These are phyloP conservation scores for Loripinus fragilis DNA, from an alignment of 2,888 invertebrate species.

Conservation along the genomic window DNA sequence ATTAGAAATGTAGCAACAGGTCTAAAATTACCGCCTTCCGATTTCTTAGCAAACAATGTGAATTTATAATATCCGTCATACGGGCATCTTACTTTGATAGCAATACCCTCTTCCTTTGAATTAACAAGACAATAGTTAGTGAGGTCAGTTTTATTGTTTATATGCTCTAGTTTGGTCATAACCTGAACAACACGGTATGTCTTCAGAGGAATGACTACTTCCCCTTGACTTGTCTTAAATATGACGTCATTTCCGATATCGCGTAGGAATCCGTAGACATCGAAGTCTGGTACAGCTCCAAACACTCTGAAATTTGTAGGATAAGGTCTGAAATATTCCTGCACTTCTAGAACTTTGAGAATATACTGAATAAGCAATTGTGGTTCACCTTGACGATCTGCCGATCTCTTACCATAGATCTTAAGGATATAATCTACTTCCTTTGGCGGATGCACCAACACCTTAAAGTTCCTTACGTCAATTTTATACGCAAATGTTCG, in stretches of 20 bases:
- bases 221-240: conserved; percentile 48
- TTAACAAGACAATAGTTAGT: conserved; percentile 53
- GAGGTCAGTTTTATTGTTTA: conserved; percentile 47
- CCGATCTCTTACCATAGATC: conserved; percentile 54
- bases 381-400: conserved; percentile 48
- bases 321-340: conserved; percentile 36
- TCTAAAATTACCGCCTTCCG: conserved; percentile 47
- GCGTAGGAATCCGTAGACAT: conserved; percentile 56
- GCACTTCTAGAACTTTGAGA: conserved; percentile 50
- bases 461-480: conserved; percentile 42
- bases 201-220: conserved; percentile 54
- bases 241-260: conserved; percentile 49
- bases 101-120: conserved; percentile 49
- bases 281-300: conserved; percentile 56
- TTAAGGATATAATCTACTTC: conserved; percentile 57
- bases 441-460: conserved; percentile 53
- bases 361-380: conserved; percentile 58
- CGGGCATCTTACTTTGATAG: conserved; percentile 58
- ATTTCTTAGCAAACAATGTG: conserved; percentile 54
- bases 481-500: conserved; percentile 48
- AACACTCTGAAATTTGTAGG: conserved; percentile 58
- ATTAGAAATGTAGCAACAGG: conserved; percentile 58
- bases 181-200: conserved; percentile 50
- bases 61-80: conserved; percentile 62
- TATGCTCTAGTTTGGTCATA: conserved; percentile 59